Conservation (phyloP, 1,140 invertebrate genomes). For the Diachasmimorpha longicaudata region DNA sequence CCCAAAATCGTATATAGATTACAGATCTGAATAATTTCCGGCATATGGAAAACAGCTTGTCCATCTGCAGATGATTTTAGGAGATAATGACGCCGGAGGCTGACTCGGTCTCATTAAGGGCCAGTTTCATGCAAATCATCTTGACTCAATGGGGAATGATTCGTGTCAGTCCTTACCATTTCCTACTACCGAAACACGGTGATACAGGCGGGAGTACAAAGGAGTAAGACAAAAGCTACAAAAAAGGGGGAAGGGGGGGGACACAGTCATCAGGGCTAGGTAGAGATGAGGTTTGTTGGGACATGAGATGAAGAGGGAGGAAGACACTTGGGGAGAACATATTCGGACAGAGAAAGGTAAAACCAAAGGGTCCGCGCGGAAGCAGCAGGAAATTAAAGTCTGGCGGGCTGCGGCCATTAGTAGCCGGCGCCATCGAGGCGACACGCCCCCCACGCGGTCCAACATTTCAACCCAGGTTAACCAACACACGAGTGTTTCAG, state of each 20-base stretch:
- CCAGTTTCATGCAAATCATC: conserved; percentile 54
- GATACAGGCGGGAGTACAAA: conserved; percentile 23
- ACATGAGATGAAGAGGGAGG: conserved; percentile 7
- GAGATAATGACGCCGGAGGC: conserved; percentile 45
- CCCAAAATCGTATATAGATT: not conserved
- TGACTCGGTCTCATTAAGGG: conserved; percentile 40
- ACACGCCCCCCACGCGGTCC: conserved; percentile 60
- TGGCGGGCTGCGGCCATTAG: conserved; percentile 62
- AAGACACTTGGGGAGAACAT: conserved; percentile 34
- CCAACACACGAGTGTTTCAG: conserved; percentile 36
- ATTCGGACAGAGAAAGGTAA: conserved; percentile 58
- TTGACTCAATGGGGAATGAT: not conserved
- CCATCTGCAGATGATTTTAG: not conserved
- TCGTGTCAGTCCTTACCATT: not conserved
- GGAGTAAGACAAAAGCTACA: not conserved
- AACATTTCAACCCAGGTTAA: conserved; percentile 42
- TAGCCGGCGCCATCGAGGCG: conserved; percentile 64
- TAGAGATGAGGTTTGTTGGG: not conserved
- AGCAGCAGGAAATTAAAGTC: conserved; percentile 65
- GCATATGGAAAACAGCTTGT: not conserved
- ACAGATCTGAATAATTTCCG: not conserved
- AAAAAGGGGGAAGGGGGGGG: conserved; percentile 17
- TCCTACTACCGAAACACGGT: not conserved
- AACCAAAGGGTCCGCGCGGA: conserved; percentile 61
- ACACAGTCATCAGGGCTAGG: conserved; percentile 27